A percentile compares a stretch with the other conserved stretches of the same genome.
These are phyloP conservation scores for Karalla daura DNA, from an alignment of 2,797 vertebrate species.

Conservation along the genomic window DNA sequence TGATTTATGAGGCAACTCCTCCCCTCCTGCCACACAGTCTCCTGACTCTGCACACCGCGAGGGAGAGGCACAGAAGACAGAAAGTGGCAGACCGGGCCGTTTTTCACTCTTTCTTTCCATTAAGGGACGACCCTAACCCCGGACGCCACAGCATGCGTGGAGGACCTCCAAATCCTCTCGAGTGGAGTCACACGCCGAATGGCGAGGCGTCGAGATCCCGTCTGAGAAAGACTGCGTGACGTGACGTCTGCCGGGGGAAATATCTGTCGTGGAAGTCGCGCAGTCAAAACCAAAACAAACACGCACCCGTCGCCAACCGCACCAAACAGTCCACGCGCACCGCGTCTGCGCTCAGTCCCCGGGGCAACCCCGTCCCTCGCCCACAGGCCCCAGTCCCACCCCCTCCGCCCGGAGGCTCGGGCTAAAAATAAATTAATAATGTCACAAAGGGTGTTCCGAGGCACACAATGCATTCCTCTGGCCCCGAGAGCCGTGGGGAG, in stretches of 20 bases:
- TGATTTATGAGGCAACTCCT: slow-evolving; percentile 75
- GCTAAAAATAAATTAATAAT: slow-evolving; percentile 84
- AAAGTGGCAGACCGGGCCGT: slow-evolving; percentile 9
- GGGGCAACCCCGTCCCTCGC: slow-evolving; percentile 67
- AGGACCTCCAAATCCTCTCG: slow-evolving; percentile 1
- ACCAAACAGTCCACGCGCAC: slow-evolving; percentile 34
- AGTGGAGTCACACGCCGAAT: slow-evolving; percentile 14
- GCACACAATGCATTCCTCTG: slow-evolving; percentile 83
- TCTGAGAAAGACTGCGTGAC: slow-evolving; percentile 18
- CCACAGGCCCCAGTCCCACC: slow-evolving; percentile 51
- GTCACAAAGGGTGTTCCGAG: slow-evolving; percentile 77
- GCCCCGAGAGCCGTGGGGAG: slow-evolving; percentile 66
- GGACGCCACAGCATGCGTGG: background rate
- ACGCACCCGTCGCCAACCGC: slow-evolving; percentile 36
- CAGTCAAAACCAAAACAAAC: slow-evolving; percentile 39
- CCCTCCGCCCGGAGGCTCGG: slow-evolving; percentile 52
- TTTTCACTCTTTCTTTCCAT: slow-evolving; percentile 9
- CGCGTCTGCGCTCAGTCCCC: slow-evolving; percentile 51
- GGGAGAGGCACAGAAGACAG: slow-evolving; percentile 26
- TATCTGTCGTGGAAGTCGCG: slow-evolving; percentile 17
- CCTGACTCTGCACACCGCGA: slow-evolving; percentile 32
- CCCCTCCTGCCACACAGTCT: slow-evolving; percentile 51
- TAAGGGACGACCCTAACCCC: background rate
- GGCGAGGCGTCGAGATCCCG: slow-evolving; percentile 7
- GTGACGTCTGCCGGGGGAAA: background rate